A percentile compares a stretch with the other conserved stretches of the same genome.
Evolutionary conservation across 2,888 invertebrate species (phyloP).

Genomic region (Seira ritae): DNA sequence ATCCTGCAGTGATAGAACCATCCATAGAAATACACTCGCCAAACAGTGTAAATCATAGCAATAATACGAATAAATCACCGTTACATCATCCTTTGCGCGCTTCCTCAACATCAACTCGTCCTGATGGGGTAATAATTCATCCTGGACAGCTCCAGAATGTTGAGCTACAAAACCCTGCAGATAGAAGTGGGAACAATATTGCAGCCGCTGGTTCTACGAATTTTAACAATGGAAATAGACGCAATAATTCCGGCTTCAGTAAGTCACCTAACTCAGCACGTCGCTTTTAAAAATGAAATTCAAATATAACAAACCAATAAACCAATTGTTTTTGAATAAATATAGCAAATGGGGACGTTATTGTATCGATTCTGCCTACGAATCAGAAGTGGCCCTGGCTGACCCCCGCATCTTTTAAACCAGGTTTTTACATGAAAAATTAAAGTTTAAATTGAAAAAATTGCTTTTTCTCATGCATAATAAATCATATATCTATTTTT

Average conservation of each 20-base stretch:
- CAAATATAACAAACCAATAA: too few species aligned
- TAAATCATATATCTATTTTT: not conserved
- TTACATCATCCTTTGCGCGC: slow-evolving; percentile 27
- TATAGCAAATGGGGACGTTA: slow-evolving; percentile 93
- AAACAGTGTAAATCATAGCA: slow-evolving; percentile 25
- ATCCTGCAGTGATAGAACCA: slow-evolving; percentile 69
- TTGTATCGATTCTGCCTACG: slow-evolving; percentile 91
- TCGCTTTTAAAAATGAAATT: not conserved
- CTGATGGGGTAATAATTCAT: slow-evolving; percentile 39
- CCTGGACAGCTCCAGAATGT: slow-evolving; percentile 66
- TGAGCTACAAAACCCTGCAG: slow-evolving; percentile 65
- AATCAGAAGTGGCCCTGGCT: slow-evolving; percentile 95
- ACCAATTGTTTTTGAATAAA: too few species aligned
- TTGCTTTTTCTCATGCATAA: not conserved
- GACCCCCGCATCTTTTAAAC: slow-evolving; percentile 83
- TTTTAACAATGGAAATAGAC: slow-evolving; percentile 49
- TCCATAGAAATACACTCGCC: slow-evolving; percentile 68
- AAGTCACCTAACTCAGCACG: slow-evolving; percentile 34
- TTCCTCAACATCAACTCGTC: slow-evolving; percentile 23
- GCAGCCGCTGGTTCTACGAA: not conserved
- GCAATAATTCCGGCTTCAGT: slow-evolving; percentile 71
- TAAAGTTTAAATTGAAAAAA: too few species aligned
- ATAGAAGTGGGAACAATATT: slow-evolving; percentile 34
- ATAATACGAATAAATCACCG: not conserved
- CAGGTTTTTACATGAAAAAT: too few species aligned